Evolutionary conservation across 2,888 invertebrate species (phyloP), one percentile per base, ranked within the genome.

Genomic region (Lamproptera curius): DNA sequence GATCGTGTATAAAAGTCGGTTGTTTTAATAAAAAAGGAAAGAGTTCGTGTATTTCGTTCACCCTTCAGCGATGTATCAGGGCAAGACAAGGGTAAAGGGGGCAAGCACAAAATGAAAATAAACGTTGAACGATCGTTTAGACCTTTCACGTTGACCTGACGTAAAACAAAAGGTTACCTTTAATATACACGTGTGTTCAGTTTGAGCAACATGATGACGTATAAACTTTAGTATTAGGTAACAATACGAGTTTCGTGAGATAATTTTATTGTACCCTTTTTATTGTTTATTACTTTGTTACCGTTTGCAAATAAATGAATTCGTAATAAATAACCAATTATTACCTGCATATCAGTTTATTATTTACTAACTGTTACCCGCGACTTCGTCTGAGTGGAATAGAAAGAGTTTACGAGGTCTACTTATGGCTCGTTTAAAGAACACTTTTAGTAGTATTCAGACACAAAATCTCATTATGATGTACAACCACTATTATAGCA

Each of bases 1-100:
- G 50, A 36, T 16, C 14, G 16, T 41, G 44, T 51, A 52, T 51
- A 51, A 55, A 55, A 56, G 51, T 61, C 61, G 65, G 67, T 69
- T 65, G n/a, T n/a, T 73, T 74, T 73, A 69, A 74, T 73, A 72
- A 69, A 73, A 76, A 73, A 67, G 62, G 62, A 69, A 63, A 73
- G 70, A 67, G 72, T 66, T 65, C 69, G 71, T 74, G 70, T 80
- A 79, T 79, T 79, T 80, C 73, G 80, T 80, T 77, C 78, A 67
- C 68, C 70, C 73, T 75, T 75, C 73, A 76, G 73, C 80, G 67
- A 80, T 81, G 78, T 77, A 81, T 82, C 81, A 83, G 71, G 73
- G 51, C 67, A 65, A 80, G 82, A 82, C 81, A 73, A 76, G 83
- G 83, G 83, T 81, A 72, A 76, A 79, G 73, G 70, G 76, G 74